Conservation (phyloP, 30 jellyfish, hydroid and myxozoan species). For the Clytia hemisphaerica region DNA sequence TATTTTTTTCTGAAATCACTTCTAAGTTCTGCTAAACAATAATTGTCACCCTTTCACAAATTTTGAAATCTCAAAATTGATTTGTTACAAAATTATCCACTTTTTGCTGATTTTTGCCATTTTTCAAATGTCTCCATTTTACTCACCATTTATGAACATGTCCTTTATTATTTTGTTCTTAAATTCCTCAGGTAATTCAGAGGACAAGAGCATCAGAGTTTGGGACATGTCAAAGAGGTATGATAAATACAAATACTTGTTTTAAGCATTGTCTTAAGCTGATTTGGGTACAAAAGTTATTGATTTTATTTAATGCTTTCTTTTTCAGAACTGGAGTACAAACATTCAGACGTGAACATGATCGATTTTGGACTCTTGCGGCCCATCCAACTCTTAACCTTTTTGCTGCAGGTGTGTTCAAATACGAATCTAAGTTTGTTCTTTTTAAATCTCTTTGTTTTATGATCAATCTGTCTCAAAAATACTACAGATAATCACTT, state of each 20-base stretch:
- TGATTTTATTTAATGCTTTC: background rate
- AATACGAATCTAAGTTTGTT: background rate
- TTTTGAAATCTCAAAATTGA: too few species aligned
- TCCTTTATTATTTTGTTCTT: background rate
- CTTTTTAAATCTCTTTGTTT: background rate
- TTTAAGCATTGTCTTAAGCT: too few species aligned
- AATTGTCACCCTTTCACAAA: too few species aligned
- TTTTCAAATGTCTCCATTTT: too few species aligned
- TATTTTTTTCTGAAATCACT: too few species aligned
- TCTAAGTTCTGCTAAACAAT: too few species aligned
- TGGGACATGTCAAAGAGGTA: constrained; percentile 99
- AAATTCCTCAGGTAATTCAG: constrained; percentile 71
- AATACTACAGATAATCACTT: background rate
- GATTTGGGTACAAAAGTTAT: too few species aligned
- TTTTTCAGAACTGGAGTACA: constrained; percentile 79
- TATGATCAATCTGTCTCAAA: background rate
- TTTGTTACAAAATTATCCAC: too few species aligned
- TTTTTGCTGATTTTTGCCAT: too few species aligned
- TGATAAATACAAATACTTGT: background rate
- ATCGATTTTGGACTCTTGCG: constrained; percentile 90
- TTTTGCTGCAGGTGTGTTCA: constrained; percentile 78
- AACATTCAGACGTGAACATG: constrained; percentile 84
- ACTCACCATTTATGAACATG: too few species aligned
- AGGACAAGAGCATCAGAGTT: constrained; percentile 88
- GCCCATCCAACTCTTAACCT: constrained; percentile 89